Conservation (phyloP, 1,140 invertebrate species). For the Euura lappo region DNA sequence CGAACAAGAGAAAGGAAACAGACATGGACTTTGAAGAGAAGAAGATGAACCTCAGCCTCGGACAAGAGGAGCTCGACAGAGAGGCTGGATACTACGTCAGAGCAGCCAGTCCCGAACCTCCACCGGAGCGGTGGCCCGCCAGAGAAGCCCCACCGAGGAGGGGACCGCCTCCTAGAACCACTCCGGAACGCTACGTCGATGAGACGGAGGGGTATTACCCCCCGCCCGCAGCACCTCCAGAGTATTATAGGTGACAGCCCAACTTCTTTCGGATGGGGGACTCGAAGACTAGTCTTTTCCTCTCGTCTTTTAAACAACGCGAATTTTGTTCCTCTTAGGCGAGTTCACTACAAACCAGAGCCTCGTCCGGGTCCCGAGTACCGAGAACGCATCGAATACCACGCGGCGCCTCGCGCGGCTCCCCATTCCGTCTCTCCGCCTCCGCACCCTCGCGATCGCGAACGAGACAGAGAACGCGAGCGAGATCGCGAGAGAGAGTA, state of each 20-base stretch:
- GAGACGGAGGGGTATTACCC: slow-evolving; percentile 54
- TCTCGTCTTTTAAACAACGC: neutral
- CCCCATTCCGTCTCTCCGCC: slow-evolving; percentile 52
- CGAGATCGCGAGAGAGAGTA: slow-evolving; percentile 48
- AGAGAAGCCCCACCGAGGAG: slow-evolving; percentile 37
- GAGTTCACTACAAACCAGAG: slow-evolving; percentile 55
- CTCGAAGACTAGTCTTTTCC: neutral
- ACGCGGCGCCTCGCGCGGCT: slow-evolving; percentile 40
- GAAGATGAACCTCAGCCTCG: slow-evolving; percentile 87
- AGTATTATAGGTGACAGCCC: slow-evolving; percentile 49
- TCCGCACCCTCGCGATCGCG: slow-evolving; percentile 47
- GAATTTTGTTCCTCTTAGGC: slow-evolving; percentile 28
- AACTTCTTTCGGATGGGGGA: neutral
- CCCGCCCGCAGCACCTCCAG: slow-evolving; percentile 42
- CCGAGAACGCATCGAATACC: slow-evolving; percentile 55
- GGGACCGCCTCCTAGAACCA: slow-evolving; percentile 47
- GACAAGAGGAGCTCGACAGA: slow-evolving; percentile 86
- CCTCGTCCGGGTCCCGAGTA: slow-evolving; percentile 46
- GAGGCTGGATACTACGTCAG: slow-evolving; percentile 84
- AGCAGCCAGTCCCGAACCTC: slow-evolving; percentile 61
- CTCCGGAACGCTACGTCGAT: slow-evolving; percentile 53
- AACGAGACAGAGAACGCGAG: slow-evolving; percentile 52
- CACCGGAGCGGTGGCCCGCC: slow-evolving; percentile 53
- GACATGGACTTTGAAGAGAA: slow-evolving; percentile 97
- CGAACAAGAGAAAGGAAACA: slow-evolving; percentile 90